Percentiles rank a stretch among this genome's conserved stretches.
Evolutionary conservation across 2,113 vertebrate species (phyloP).

Genomic region (Microcebus murinus): DNA sequence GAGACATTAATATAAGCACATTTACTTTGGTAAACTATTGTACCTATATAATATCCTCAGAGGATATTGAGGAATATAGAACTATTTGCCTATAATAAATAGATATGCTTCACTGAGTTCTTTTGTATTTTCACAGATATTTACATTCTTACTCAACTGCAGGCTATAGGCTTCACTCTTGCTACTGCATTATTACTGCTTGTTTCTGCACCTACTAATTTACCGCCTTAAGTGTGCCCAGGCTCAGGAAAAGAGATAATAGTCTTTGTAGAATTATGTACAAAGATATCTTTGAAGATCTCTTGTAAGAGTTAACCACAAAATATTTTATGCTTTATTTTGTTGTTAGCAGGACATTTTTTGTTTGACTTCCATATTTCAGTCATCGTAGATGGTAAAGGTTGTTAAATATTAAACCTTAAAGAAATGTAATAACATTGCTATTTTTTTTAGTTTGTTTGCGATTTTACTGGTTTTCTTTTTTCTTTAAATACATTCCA

Average conservation of each 20-base stretch:
- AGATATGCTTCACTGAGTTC: not conserved
- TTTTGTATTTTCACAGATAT: slow-evolving; percentile 9
- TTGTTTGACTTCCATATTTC: not conserved
- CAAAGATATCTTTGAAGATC: not conserved
- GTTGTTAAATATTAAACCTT: not conserved
- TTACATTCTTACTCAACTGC: not conserved
- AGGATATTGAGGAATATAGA: not conserved
- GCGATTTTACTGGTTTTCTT: not conserved
- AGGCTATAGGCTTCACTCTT: not conserved
- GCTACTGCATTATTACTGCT: not conserved
- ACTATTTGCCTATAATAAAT: not conserved
- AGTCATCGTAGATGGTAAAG: not conserved
- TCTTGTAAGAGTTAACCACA: not conserved
- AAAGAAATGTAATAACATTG: not conserved
- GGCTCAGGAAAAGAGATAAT: not conserved
- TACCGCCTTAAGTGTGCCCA: not conserved
- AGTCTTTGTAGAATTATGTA: not conserved
- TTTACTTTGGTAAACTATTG: not conserved
- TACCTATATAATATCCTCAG: not conserved
- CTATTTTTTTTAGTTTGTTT: not conserved
- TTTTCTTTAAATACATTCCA: not conserved
- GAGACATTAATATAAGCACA: not conserved
- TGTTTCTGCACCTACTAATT: not conserved
- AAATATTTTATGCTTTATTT: not conserved
- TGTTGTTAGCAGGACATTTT: not conserved